Evolutionary conservation across 2,888 invertebrate genomes (phyloP).

Genomic region (Drosophila recens): DNA sequence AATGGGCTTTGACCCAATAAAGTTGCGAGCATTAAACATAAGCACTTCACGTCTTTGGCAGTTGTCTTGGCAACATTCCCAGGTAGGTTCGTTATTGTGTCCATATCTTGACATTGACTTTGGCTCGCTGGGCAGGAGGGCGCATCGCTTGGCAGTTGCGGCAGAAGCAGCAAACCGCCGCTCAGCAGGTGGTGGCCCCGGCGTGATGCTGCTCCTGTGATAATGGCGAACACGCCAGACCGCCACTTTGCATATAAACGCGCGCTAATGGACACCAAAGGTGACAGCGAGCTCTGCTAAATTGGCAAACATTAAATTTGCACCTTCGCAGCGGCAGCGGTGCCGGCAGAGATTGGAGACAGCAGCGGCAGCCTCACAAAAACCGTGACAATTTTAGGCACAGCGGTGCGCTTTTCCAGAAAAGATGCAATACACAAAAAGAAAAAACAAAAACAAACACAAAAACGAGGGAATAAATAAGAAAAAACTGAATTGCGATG

Average conservation of each 20-base stretch:
- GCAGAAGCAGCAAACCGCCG: slow-evolving; percentile 31
- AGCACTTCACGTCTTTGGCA: slow-evolving; percentile 42
- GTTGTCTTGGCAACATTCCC: slow-evolving; percentile 22
- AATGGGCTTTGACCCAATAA: slow-evolving; percentile 48
- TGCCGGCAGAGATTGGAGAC: slow-evolving; percentile 1
- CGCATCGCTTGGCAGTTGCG: slow-evolving; percentile 37
- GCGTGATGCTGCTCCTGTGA: slow-evolving; percentile 78
- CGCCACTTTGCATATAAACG: slow-evolving; percentile 82
- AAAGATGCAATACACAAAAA: slow-evolving; percentile 29
- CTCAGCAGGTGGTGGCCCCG: slow-evolving; percentile 75
- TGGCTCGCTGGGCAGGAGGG: slow-evolving; percentile 51
- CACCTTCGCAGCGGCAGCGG: slow-evolving; percentile 68
- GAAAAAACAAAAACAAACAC: background rate
- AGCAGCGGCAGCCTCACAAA: slow-evolving; percentile 21
- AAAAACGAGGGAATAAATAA: slow-evolving; percentile 34
- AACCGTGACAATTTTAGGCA: slow-evolving; percentile 80
- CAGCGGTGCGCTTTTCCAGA: slow-evolving; percentile 80
- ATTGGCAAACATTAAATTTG: slow-evolving; percentile 83
- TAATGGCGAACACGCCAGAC: slow-evolving; percentile 71
- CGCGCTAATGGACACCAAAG: slow-evolving; percentile 82
- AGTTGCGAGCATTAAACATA: slow-evolving; percentile 42
- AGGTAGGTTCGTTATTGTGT: slow-evolving; percentile 59
- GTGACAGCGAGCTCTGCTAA: slow-evolving; percentile 81
- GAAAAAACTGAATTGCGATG: slow-evolving; percentile 38
- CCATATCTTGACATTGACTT: slow-evolving; percentile 60